A percentile compares a stretch with the other conserved stretches of the same genome.
Conservation (phyloP, 2,113 vertebrate genomes). For the Tyto alba region DNA sequence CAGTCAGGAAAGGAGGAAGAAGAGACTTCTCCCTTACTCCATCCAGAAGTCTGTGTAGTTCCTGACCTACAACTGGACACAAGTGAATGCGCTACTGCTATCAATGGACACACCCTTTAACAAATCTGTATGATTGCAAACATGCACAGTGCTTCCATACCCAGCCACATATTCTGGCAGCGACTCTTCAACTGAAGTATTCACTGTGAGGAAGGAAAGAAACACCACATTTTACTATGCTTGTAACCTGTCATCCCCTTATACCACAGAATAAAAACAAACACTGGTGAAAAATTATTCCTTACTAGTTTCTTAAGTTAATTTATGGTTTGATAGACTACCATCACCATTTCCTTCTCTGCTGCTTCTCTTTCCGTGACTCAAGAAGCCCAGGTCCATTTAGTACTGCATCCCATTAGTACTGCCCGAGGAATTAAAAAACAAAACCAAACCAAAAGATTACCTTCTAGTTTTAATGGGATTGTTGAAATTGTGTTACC, state of each 20-base stretch:
- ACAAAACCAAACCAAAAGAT: background rate
- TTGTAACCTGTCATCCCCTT: background rate
- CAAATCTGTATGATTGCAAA: background rate
- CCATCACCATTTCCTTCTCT: background rate
- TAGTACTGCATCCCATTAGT: background rate
- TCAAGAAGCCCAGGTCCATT: background rate
- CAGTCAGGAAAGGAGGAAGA: background rate
- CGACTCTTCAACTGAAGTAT: rapidly evolving
- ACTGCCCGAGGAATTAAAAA: background rate
- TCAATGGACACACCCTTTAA: background rate
- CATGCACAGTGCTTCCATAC: background rate
- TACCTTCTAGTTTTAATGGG: background rate
- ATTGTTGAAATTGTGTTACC: background rate
- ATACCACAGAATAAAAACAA: background rate
- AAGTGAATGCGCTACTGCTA: background rate
- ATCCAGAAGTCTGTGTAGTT: background rate
- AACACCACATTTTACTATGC: background rate
- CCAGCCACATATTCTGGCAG: background rate
- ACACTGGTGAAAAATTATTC: background rate
- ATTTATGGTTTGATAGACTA: background rate
- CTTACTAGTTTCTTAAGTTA: background rate
- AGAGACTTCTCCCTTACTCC: background rate
- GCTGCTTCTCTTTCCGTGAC: background rate
- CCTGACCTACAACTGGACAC: background rate
- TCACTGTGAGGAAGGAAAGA: background rate